Conservation (phyloP, 2,797 vertebrate genomes). For the Mus minutoides region DNA sequence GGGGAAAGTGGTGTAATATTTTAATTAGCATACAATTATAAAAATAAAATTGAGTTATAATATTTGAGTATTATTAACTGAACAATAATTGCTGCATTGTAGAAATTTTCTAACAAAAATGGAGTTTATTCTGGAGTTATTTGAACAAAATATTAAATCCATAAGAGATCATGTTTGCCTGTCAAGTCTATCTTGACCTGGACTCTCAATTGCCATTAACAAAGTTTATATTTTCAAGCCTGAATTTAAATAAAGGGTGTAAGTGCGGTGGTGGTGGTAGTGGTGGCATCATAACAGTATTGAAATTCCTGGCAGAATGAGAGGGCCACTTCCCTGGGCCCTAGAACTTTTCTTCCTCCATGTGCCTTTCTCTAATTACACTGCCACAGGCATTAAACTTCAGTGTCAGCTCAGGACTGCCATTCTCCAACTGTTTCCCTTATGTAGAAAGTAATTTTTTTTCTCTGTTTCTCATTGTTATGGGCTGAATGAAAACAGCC, state of each 20-base stretch:
- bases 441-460: neutral
- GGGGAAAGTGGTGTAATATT: neutral
- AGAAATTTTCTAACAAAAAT: neutral
- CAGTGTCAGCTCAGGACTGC: neutral
- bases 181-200: neutral
- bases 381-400: neutral
- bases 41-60: neutral
- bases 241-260: neutral
- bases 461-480: neutral
- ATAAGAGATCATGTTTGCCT: constrained; percentile 19
- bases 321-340: neutral
- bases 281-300: neutral
- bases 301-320: neutral
- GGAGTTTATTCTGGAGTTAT: neutral
- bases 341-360: neutral
- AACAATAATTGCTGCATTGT: neutral
- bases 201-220: neutral
- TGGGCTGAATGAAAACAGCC: neutral
- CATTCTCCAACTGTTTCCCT: neutral
- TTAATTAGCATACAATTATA: neutral
- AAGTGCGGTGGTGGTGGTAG: too few species aligned
- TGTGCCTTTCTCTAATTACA: neutral
- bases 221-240: neutral
- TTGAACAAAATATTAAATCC: neutral
- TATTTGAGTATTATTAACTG: neutral